These are phyloP conservation scores for Lophura nycthemera DNA, from an alignment of 2,113 vertebrate genomes.

Conservation along the genomic window DNA sequence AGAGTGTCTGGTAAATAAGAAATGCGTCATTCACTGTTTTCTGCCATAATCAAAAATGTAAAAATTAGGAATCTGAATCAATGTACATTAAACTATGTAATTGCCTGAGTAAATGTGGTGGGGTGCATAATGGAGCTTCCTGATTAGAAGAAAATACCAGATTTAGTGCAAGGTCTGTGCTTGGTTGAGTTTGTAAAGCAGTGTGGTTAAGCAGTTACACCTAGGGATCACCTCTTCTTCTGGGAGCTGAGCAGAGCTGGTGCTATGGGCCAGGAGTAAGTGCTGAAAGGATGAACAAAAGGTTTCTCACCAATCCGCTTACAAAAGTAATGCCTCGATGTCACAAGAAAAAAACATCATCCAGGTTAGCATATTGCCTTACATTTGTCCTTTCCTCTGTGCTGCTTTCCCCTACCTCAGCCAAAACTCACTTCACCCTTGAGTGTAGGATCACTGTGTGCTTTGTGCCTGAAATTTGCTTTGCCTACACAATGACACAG, in stretches of 20 bases:
- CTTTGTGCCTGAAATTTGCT: neutral
- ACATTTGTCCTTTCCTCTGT: neutral
- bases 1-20: neutral
- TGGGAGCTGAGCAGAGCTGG: neutral
- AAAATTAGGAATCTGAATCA: conserved; percentile 40
- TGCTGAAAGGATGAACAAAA: neutral
- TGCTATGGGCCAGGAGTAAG: neutral
- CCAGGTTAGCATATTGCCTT: rapidly evolving
- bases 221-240: neutral
- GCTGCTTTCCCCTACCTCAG: neutral
- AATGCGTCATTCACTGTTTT: neutral
- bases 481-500: neutral
- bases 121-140: neutral
- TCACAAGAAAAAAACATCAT: neutral
- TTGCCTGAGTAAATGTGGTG: conserved; percentile 16
- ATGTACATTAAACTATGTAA: conserved; percentile 19
- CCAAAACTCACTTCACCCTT: neutral
- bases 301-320: rapidly evolving
- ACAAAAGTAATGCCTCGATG: neutral
- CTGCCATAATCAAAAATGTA: conserved; percentile 38
- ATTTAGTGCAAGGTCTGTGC: neutral
- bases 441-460: rapidly evolving
- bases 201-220: rapidly evolving
- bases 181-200: neutral
- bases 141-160: neutral